Percentiles rank a stretch among this genome's conserved stretches.
Evolutionary conservation across 2,888 invertebrate species (phyloP).

Genomic region (Drosophila barbarae): DNA sequence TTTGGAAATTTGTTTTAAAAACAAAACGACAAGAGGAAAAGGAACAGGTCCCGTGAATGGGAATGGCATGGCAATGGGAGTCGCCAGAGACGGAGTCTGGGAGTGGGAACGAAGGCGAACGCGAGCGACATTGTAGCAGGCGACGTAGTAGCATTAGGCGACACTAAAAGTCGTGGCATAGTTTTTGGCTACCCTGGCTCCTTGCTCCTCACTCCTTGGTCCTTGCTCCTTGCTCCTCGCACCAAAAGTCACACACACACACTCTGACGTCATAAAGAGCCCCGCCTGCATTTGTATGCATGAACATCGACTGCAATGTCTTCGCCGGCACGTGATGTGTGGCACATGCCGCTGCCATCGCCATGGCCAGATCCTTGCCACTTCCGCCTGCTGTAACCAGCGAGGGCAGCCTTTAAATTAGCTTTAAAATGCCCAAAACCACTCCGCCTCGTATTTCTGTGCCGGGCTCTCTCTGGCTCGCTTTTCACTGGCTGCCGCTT

Average conservation of each 20-base stretch:
- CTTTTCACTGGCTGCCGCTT: constrained; percentile 50
- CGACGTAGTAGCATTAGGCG: constrained; percentile 54
- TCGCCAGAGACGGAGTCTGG: background rate
- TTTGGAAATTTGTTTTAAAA: constrained; percentile 75
- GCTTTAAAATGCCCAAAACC: constrained; percentile 54
- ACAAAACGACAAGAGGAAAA: constrained; percentile 45
- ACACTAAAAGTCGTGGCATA: constrained; percentile 59
- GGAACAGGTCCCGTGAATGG: constrained; percentile 9
- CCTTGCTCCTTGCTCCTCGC: background rate
- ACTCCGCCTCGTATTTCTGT: constrained; percentile 38
- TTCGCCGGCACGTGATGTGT: constrained; percentile 71
- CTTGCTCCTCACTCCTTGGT: background rate
- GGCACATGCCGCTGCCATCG: constrained; percentile 60
- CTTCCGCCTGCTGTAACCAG: constrained; percentile 3
- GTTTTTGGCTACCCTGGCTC: constrained; percentile 48
- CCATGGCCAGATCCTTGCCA: constrained; percentile 1
- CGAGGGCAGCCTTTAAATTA: constrained; percentile 57
- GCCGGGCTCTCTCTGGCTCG: constrained; percentile 25
- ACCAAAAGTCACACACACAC: constrained; percentile 52
- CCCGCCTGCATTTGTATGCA: constrained; percentile 71
- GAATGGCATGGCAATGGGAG: constrained; percentile 6
- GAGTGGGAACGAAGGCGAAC: constrained; percentile 8
- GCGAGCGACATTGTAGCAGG: constrained; percentile 55
- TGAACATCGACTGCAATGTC: constrained; percentile 65
- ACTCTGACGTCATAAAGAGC: constrained; percentile 67